Conservation (phyloP, 2,113 vertebrate genomes). For the Ciconia maguari region DNA sequence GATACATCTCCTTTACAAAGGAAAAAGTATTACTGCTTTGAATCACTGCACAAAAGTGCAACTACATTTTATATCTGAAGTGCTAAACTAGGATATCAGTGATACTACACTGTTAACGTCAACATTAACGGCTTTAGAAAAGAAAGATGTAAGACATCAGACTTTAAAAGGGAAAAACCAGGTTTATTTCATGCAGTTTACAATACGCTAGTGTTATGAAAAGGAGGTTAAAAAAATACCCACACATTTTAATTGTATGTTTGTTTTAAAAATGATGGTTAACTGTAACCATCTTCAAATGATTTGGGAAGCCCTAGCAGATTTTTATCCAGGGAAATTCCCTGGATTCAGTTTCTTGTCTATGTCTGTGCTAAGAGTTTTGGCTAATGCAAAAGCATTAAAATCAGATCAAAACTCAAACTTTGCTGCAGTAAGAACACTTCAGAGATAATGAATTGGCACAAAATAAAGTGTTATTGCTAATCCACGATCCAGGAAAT, state of each 20-base stretch:
- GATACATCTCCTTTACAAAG: neutral
- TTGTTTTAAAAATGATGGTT: slow-evolving; percentile 44
- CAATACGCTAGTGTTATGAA: slow-evolving; percentile 55
- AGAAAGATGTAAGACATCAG: slow-evolving; percentile 35
- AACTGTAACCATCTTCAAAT: slow-evolving; percentile 23
- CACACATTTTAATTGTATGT: slow-evolving; percentile 23
- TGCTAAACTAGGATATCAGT: neutral
- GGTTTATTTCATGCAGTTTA: slow-evolving; percentile 57
- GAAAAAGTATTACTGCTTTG: neutral
- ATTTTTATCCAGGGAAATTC: neutral
- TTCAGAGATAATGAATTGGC: slow-evolving; percentile 60
- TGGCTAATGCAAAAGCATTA: slow-evolving; percentile 30
- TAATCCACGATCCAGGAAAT: slow-evolving; percentile 53
- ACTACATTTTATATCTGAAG: neutral
- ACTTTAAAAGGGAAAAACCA: slow-evolving; percentile 41
- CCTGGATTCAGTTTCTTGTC: neutral
- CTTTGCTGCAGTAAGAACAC: slow-evolving; percentile 68
- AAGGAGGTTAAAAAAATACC: slow-evolving; percentile 61
- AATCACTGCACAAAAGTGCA: neutral
- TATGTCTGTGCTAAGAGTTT: slow-evolving; percentile 36
- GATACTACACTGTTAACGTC: neutral
- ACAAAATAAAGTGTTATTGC: slow-evolving; percentile 62
- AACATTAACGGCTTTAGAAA: neutral
- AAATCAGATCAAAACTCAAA: slow-evolving; percentile 43
- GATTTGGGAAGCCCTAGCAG: slow-evolving; percentile 20